These are phyloP conservation scores for Microcebus murinus DNA, from an alignment of 2,113 vertebrate genomes.

Conservation along the genomic window DNA sequence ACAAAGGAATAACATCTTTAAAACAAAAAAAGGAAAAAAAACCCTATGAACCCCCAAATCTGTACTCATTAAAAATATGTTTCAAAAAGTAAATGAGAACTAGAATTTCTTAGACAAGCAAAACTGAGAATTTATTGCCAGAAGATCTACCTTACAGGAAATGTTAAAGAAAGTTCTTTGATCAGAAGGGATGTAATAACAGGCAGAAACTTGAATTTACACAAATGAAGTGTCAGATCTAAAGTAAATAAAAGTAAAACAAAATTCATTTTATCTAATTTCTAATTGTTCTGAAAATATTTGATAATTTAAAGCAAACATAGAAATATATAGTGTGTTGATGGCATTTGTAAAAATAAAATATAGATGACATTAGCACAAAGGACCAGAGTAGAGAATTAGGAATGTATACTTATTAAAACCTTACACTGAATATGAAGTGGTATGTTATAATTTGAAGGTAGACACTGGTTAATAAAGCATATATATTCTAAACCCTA, in stretches of 20 bases:
- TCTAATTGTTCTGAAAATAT: neutral
- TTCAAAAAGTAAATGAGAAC: neutral
- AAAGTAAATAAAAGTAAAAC: neutral
- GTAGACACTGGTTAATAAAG: neutral
- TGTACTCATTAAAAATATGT: neutral
- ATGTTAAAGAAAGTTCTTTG: neutral
- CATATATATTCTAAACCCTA: neutral
- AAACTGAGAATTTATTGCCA: neutral
- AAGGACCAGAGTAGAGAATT: neutral
- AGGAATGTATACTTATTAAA: neutral
- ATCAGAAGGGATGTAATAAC: neutral
- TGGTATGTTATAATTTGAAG: neutral
- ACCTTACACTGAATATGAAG: neutral
- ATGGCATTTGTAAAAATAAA: neutral
- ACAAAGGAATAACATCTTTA: neutral
- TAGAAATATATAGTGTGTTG: neutral
- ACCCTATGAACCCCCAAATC: too few species aligned
- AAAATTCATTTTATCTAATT: neutral
- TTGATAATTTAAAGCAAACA: neutral
- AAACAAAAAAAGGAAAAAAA: neutral
- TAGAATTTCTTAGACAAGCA: neutral
- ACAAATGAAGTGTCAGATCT: neutral
- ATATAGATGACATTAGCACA: neutral
- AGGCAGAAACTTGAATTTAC: neutral
- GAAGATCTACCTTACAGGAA: neutral